These are phyloP conservation scores for Aradus depressus DNA, from an alignment of 2,888 invertebrate species.

Conservation along the genomic window DNA sequence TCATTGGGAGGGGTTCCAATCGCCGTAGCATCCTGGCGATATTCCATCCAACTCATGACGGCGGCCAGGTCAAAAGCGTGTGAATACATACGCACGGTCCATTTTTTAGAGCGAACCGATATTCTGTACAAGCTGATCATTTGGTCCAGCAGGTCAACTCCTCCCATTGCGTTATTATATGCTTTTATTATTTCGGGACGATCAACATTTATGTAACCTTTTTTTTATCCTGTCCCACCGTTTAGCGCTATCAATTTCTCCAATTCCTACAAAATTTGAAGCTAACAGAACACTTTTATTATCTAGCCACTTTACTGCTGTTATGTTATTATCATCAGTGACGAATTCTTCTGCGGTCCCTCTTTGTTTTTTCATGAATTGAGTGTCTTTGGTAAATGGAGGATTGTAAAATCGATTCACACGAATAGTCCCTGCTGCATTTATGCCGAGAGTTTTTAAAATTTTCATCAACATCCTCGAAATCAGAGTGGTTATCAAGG, in stretches of 20 bases:
- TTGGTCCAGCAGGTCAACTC: conserved; percentile 25
- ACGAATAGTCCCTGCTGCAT: conserved; percentile 21
- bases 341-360: conserved; percentile 20
- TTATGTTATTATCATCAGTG: no score
- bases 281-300: no score
- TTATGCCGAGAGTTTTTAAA: conserved; percentile 19
- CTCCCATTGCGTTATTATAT: conserved; percentile 26
- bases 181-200: conserved; percentile 20
- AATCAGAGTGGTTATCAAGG: no score
- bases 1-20: no score
- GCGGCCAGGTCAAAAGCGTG: conserved; percentile 24
- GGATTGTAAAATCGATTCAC: conserved; percentile 21
- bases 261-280: conserved; percentile 32
- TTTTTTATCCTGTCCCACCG: neutral
- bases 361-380: conserved; percentile 19
- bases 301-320: no score
- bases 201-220: conserved; percentile 24
- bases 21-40: no score
- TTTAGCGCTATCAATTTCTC: conserved; percentile 3
- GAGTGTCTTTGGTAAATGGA: conserved; percentile 19
- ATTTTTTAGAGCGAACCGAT: conserved; percentile 23
- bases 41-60: no score
- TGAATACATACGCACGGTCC: conserved; percentile 25
- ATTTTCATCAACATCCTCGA: conserved; percentile 20
- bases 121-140: conserved; percentile 22